Evolutionary conservation across 2,113 vertebrate species (phyloP).

Genomic region (Murina feae): DNA sequence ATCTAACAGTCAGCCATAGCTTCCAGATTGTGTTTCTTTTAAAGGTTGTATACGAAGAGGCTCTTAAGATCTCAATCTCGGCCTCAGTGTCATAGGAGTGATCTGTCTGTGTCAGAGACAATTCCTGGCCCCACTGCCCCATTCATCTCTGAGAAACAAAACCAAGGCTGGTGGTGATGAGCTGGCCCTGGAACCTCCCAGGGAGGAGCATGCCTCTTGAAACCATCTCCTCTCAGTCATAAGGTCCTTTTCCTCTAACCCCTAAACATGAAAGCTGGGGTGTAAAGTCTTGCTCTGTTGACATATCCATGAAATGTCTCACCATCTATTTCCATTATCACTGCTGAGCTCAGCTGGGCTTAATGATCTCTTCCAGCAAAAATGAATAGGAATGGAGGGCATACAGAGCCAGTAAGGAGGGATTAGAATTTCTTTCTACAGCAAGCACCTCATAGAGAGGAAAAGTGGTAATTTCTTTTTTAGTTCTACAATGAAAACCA

Average conservation of each 20-base stretch:
- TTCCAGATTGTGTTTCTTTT: conserved; percentile 10
- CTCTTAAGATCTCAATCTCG: not conserved
- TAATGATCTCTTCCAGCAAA: conserved; percentile 61
- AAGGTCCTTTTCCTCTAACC: conserved; percentile 9
- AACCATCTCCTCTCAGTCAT: not conserved
- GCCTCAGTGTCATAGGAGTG: not conserved
- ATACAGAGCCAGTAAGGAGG: conserved; percentile 25
- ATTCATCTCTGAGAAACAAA: conserved; percentile 6
- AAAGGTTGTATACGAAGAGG: rapidly evolving
- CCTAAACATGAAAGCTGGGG: conserved; percentile 15
- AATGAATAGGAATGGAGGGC: conserved; percentile 45
- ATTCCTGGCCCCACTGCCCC: not conserved
- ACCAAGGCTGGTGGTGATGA: not conserved
- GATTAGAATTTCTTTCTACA: conserved; percentile 31
- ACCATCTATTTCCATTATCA: conserved; percentile 61
- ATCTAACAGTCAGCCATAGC: not conserved
- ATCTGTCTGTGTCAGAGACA: not conserved
- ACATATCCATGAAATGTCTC: conserved; percentile 60
- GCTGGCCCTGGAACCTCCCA: not conserved
- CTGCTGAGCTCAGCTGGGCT: conserved; percentile 42
- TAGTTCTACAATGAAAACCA: conserved; percentile 36
- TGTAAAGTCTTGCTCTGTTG: conserved; percentile 63
- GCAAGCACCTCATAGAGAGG: not conserved
- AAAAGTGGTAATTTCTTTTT: conserved; percentile 29
- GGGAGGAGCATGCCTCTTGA: not conserved